Conservation (phyloP, 2,113 vertebrate species). For the Bombycilla garrulus region DNA sequence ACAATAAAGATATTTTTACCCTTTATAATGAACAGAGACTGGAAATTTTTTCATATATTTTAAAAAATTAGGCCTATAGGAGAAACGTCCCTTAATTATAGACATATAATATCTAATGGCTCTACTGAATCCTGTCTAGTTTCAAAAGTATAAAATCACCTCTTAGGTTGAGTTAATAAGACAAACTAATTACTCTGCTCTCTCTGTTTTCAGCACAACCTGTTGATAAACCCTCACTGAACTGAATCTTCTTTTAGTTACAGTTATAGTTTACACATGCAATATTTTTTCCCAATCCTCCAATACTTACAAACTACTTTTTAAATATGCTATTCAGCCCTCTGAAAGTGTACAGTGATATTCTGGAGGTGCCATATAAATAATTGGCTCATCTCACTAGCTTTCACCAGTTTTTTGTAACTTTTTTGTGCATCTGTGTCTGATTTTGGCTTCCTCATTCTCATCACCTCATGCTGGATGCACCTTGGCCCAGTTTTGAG, state of each 20-base stretch:
- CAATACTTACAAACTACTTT: background rate
- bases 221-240: background rate
- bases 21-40: background rate
- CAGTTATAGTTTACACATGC: background rate
- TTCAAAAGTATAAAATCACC: background rate
- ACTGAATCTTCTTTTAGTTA: background rate
- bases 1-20: background rate
- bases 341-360: background rate
- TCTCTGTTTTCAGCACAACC: background rate
- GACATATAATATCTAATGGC: background rate
- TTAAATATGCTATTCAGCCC: background rate
- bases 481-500: background rate
- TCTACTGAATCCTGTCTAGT: background rate
- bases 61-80: accelerated
- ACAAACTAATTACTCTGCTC: background rate
- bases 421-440: background rate
- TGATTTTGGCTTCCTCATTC: background rate
- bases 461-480: background rate
- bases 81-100: background rate
- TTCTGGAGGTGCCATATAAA: background rate
- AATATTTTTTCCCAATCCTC: background rate
- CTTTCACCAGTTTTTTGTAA: accelerated
- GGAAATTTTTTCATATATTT: background rate
- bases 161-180: background rate
- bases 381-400: background rate